phyloP scores from a whole-genome alignment of 1,140 invertebrate species.

The Drosophila novamexicana region DNA sequence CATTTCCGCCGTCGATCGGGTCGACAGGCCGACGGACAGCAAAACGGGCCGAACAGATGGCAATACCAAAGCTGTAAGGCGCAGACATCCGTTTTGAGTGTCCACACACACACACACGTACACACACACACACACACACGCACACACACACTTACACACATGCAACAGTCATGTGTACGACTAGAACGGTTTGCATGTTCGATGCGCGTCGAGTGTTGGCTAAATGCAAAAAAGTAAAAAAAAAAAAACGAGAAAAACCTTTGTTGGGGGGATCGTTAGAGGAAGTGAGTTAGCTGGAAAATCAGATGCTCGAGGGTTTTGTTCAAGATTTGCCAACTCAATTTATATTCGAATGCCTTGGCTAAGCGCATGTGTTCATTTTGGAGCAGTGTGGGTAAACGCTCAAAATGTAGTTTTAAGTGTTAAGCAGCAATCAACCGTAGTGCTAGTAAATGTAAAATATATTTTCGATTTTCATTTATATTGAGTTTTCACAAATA shows the following conservation, averaged over 20 bases:
- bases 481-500: too few relatives aligned
- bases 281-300: conserved; percentile 36
- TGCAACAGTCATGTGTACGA: conserved; percentile 18
- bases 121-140: conserved; percentile 2
- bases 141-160: conserved; percentile 12
- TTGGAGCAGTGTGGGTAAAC: not conserved
- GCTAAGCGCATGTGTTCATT: not conserved
- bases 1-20: conserved; percentile 56
- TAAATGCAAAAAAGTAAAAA: conserved; percentile 7
- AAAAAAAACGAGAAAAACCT: not conserved
- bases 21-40: conserved; percentile 27
- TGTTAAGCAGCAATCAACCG: not conserved
- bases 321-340: conserved; percentile 3
- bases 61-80: conserved; percentile 30
- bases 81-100: conserved; percentile 35
- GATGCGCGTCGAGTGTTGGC: conserved; percentile 12
- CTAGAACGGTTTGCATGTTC: conserved; percentile 28
- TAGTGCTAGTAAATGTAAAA: too few relatives aligned
- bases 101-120: conserved; percentile 19
- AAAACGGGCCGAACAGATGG: conserved; percentile 8
- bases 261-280: conserved; percentile 5
- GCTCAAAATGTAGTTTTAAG: not conserved
- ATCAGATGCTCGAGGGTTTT: conserved; percentile 3
- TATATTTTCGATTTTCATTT: too few relatives aligned
- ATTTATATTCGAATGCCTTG: conserved; percentile 1